Percentiles rank a stretch among this genome's conserved stretches.
These are phyloP conservation scores for Miniopterus natalensis DNA, from an alignment of 2,113 vertebrate genomes.

Conservation along the genomic window DNA sequence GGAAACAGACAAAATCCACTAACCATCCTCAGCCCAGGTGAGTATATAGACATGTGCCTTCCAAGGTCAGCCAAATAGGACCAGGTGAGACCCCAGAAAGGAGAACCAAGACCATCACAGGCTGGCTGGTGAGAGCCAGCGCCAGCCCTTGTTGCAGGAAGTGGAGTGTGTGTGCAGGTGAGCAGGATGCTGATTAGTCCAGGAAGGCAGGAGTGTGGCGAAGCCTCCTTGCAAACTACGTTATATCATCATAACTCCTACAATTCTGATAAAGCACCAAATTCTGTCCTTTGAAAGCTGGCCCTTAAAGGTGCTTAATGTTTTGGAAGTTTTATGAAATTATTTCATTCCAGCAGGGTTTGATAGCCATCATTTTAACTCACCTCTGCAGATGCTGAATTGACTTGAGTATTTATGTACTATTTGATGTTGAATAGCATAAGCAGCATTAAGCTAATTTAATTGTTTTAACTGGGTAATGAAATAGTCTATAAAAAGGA, in stretches of 20 bases:
- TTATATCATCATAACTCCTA: accelerated
- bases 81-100: too few relatives aligned
- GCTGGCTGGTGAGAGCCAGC: accelerated
- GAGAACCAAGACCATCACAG: background rate
- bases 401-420: background rate
- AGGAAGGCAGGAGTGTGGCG: accelerated
- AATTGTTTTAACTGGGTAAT: constrained; percentile 13
- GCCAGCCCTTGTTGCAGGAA: accelerated
- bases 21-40: accelerated
- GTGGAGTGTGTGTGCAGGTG: accelerated
- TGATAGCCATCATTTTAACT: background rate
- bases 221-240: accelerated
- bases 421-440: background rate
- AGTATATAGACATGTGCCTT: too few relatives aligned
- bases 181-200: background rate
- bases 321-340: background rate
- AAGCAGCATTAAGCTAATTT: constrained; percentile 55
- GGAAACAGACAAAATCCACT: background rate
- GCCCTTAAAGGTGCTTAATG: background rate
- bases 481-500: constrained; percentile 29
- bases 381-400: background rate
- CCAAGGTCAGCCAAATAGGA: background rate
- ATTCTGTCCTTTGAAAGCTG: background rate
- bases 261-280: background rate
- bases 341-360: background rate